Evolutionary conservation across 2,797 vertebrate species (phyloP).

Genomic region (Diplodus sargus): DNA sequence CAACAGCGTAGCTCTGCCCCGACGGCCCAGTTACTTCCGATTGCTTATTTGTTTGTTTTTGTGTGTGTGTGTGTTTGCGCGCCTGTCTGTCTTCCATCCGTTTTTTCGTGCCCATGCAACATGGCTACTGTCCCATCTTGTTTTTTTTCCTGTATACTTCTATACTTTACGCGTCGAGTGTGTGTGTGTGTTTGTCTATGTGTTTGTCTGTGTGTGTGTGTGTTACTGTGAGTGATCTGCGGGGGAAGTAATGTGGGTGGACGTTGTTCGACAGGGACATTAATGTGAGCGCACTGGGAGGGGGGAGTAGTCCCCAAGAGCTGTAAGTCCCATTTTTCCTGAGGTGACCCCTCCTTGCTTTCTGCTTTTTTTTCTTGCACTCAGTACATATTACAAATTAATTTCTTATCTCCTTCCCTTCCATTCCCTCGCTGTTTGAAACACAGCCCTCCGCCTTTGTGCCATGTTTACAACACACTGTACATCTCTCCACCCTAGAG

Average conservation of each 20-base stretch:
- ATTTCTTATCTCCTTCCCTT: constrained; percentile 56
- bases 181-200: constrained; percentile 16
- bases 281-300: constrained; percentile 62
- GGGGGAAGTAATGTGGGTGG: constrained; percentile 77
- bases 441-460: constrained; percentile 38
- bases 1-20: constrained; percentile 82
- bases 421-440: constrained; percentile 48
- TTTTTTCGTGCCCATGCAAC: constrained; percentile 2
- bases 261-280: constrained; percentile 69
- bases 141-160: constrained; percentile 15
- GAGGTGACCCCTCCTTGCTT: constrained; percentile 62
- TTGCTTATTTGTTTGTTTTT: constrained; percentile 65
- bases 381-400: constrained; percentile 61
- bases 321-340: constrained; percentile 66
- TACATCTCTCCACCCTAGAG: constrained; percentile 43
- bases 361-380: constrained; percentile 35
- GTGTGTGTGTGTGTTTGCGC: constrained; percentile 23
- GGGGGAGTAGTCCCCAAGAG: constrained; percentile 43
- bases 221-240: constrained; percentile 58
- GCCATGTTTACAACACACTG: constrained; percentile 50
- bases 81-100: constrained; percentile 24
- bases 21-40: constrained; percentile 76
- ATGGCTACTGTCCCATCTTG: constrained; percentile 25
- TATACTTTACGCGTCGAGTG: constrained; percentile 16
- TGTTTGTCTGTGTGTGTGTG: constrained; percentile 8